Percentiles rank a stretch among this genome's conserved stretches.
phyloP scores from a whole-genome alignment of 2,797 vertebrate genomes.

The Aeoliscus strigatus region DNA sequence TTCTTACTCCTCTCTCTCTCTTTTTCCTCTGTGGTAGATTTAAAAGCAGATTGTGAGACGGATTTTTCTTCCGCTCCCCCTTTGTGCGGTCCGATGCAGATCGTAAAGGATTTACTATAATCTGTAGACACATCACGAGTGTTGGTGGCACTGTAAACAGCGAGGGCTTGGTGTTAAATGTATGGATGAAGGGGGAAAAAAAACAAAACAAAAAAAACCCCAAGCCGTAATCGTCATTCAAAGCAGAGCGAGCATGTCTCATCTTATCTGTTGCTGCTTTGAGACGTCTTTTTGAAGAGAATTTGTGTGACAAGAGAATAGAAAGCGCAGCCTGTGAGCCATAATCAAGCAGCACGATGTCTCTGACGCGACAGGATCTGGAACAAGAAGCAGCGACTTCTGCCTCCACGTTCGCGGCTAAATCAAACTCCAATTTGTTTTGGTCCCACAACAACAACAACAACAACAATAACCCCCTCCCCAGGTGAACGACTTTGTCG shows the following conservation, averaged over 20 bases:
- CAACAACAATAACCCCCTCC: too few relatives aligned
- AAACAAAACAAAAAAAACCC: too few relatives aligned
- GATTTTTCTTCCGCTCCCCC: conserved; percentile 26
- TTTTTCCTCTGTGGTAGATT: conserved; percentile 36
- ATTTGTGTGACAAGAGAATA: conserved; percentile 14
- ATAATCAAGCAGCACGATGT: conserved; percentile 26
- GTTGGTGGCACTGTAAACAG: conserved; percentile 40
- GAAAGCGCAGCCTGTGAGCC: conserved; percentile 2
- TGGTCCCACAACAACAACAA: too few relatives aligned
- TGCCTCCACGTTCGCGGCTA: too few relatives aligned
- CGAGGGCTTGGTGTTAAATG: conserved; percentile 21
- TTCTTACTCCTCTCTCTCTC: not conserved
- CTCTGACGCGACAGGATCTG: conserved; percentile 30
- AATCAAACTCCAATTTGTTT: too few relatives aligned
- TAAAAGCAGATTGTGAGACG: conserved; percentile 42
- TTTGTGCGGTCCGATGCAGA: conserved; percentile 32
- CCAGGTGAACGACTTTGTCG: too few relatives aligned
- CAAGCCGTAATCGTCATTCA: conserved; percentile 15
- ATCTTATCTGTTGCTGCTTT: conserved; percentile 23
- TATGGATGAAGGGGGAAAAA: conserved; percentile 11
- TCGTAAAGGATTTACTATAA: conserved; percentile 49
- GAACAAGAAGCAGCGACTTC: conserved; percentile 10
- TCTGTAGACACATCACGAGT: conserved; percentile 42
- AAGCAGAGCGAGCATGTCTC: too few relatives aligned
- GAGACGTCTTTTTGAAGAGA: conserved; percentile 17